phyloP scores from a whole-genome alignment of 1,140 invertebrate genomes.

The Vollenhovia emeryi region DNA sequence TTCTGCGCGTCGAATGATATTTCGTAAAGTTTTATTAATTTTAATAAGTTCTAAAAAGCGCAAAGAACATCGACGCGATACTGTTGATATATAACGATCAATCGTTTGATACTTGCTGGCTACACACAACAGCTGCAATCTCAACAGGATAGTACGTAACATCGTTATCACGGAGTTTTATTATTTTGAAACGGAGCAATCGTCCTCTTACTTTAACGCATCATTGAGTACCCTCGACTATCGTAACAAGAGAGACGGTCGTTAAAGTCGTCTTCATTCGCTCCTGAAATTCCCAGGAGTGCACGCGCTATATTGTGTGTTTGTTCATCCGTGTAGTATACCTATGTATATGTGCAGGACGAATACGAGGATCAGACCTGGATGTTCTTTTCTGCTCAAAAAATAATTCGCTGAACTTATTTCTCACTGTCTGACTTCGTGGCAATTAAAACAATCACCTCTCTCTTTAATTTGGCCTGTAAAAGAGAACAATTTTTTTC shows the following conservation, averaged over 20 bases:
- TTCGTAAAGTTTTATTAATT: neutral
- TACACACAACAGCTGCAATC: conserved; percentile 30
- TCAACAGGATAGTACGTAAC: conserved; percentile 7
- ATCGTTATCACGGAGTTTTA: conserved; percentile 39
- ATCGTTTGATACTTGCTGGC: neutral
- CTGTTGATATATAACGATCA: conserved; percentile 4
- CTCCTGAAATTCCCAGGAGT: conserved; percentile 29
- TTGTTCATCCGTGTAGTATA: conserved; percentile 13
- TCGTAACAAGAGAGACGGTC: conserved; percentile 56
- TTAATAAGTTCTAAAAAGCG: neutral
- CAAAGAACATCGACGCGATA: neutral
- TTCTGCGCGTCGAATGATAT: too few relatives aligned
- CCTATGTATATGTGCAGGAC: neutral
- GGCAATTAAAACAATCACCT: neutral
- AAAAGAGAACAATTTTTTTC: neutral
- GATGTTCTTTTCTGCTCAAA: neutral
- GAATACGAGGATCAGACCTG: neutral
- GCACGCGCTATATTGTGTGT: neutral
- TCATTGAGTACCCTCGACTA: conserved; percentile 45
- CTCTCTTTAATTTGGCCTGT: neutral
- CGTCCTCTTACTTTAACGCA: conserved; percentile 62
- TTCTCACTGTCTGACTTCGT: neutral
- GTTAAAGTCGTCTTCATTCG: conserved; percentile 53
- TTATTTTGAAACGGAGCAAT: conserved; percentile 47
- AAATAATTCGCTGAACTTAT: neutral